Percentiles rank a stretch among this genome's conserved stretches.
Conservation (phyloP, 2,113 vertebrate genomes). For the Furnarius figulus region DNA sequence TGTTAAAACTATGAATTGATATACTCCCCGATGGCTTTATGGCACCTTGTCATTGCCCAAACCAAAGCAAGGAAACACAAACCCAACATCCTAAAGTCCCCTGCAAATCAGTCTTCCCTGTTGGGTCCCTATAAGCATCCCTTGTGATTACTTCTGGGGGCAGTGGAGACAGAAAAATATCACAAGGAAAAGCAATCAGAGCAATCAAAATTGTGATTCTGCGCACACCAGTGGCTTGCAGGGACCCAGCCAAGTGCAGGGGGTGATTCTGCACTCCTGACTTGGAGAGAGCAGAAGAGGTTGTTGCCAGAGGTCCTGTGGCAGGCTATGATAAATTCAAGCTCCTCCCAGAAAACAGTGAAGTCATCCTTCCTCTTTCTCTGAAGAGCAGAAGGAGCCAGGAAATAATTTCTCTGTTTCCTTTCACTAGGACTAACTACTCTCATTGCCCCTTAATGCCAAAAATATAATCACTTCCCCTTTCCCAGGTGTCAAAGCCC, state of each 20-base stretch:
- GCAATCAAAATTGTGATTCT: background rate
- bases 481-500: background rate
- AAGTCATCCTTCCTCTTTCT: background rate
- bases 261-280: accelerated
- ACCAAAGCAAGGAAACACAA: background rate
- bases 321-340: background rate
- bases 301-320: background rate
- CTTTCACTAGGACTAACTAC: background rate
- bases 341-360: background rate
- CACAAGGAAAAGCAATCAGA: background rate
- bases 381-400: background rate
- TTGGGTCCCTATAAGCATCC: background rate
- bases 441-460: background rate
- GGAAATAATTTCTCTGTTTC: background rate
- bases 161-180: background rate
- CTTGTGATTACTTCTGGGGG: background rate
- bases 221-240: background rate
- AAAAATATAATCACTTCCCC: background rate
- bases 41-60: background rate
- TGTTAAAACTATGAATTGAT: background rate
- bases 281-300: background rate
- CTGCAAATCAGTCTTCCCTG: background rate
- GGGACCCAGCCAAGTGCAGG: background rate
- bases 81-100: background rate
- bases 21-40: background rate